Conservation (phyloP, 1,140 invertebrate genomes). For the Drosophila sp. region DNA sequence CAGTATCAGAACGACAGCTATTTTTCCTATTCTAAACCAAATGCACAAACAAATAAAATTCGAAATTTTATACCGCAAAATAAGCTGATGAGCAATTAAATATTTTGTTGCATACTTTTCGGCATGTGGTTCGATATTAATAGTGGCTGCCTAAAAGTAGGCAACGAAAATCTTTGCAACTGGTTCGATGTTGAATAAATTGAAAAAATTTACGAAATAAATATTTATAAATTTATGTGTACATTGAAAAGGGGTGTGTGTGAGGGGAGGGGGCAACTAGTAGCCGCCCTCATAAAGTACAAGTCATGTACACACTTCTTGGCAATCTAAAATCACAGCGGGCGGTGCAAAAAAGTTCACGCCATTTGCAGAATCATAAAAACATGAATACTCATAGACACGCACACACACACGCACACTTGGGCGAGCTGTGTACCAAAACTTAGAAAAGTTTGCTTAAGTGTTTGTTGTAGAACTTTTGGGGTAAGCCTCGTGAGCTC, state of each 20-base stretch:
- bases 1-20: not conserved
- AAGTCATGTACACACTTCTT: conserved; percentile 33
- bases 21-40: conserved; percentile 22
- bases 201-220: conserved; percentile 11
- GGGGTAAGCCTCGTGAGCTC: not conserved
- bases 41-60: conserved; percentile 37
- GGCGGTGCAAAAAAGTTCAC: conserved; percentile 68
- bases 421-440: conserved; percentile 10
- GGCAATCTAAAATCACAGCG: conserved; percentile 58
- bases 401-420: not conserved
- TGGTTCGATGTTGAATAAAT: not conserved
- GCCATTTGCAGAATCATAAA: conserved; percentile 70
- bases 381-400: conserved; percentile 18
- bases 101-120: conserved; percentile 52
- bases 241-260: not conserved
- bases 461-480: not conserved
- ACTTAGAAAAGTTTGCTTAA: not conserved
- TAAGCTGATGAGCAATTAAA: conserved; percentile 5
- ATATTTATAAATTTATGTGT: not conserved
- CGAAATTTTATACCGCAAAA: not conserved
- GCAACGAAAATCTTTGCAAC: conserved; percentile 40
- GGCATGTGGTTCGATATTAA: conserved; percentile 10
- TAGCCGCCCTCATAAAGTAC: conserved; percentile 10
- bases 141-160: conserved; percentile 51
- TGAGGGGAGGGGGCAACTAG: not conserved